A percentile compares a stretch with the other conserved stretches of the same genome.
Conservation (phyloP, 2,888 invertebrate species). For the Carabus problematicus region DNA sequence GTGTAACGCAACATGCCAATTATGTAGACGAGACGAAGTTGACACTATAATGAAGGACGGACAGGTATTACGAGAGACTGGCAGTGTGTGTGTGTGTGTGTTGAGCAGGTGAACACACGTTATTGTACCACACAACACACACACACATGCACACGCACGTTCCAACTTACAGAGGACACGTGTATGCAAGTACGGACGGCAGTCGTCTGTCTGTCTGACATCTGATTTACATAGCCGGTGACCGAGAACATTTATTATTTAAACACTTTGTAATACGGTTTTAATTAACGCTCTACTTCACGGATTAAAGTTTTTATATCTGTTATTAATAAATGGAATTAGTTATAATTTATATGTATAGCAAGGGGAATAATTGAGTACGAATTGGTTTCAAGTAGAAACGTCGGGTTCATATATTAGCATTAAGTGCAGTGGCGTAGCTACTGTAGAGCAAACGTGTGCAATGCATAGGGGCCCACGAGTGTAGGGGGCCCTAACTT, state of each 20-base stretch:
- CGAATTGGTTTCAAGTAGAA: slow-evolving; percentile 25
- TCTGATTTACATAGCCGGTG: slow-evolving; percentile 31
- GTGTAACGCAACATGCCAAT: too few species aligned
- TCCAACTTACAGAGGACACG: slow-evolving; percentile 23
- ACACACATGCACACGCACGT: neutral
- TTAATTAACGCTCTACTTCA: slow-evolving; percentile 34
- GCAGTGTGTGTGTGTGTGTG: too few species aligned
- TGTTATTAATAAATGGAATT: slow-evolving; percentile 38
- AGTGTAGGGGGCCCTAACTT: too few species aligned
- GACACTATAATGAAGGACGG: too few species aligned
- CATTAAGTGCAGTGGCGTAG: slow-evolving; percentile 32
- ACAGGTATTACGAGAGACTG: too few species aligned
- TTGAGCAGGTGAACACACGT: slow-evolving; percentile 6
- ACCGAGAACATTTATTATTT: slow-evolving; percentile 37
- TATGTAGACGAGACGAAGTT: too few species aligned
- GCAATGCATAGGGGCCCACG: too few species aligned
- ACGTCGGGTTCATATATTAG: slow-evolving; percentile 36
- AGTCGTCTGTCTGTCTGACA: slow-evolving; percentile 39
- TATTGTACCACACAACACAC: neutral
- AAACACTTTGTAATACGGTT: slow-evolving; percentile 42
- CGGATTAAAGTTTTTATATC: slow-evolving; percentile 40
- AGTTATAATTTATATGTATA: slow-evolving; percentile 30
- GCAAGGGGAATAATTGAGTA: slow-evolving; percentile 20
- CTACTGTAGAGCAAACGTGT: too few species aligned
- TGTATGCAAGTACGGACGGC: slow-evolving; percentile 23